Base-by-base conservation (phyloP, 1,140 invertebrate genomes). In the Thaumetopoea pityocampa region DNA sequence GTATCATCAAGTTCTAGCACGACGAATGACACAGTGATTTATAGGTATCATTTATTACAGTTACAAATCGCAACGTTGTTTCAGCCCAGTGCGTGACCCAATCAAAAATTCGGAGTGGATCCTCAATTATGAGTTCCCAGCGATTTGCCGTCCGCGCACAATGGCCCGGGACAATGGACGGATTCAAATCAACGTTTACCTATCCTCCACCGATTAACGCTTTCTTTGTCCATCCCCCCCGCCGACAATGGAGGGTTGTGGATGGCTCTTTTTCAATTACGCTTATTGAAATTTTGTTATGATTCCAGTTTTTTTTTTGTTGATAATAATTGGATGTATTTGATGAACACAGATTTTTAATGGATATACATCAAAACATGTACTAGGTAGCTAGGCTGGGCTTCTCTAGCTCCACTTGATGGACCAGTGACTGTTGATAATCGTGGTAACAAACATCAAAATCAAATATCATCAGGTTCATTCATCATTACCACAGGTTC, bases 161-260 rank as follows among this genome's bases (percentile, higher is more conserved):
- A 58, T 52, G 30, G 34, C 7, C 9, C 28, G 35, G 38, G 43
- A 69, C 62, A 69, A 69, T 55, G 42, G 37, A 11, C 17, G 48
- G 46, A 40, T 46, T 51, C 49, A 43, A 51, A 59, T 54, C 56
- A 57, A 54, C 51, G 51, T 40, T 30, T 57, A 61, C 51, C 57
- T 36, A 63, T 51, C 47, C 37, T 23, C 26, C 51, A 16, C 18
- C 65, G 62, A 69, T 69, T 69, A 69, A 59, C 47, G 50, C 52
- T 55, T 60, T 61, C 63, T 64, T 67, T 67, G 64, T 67, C 27
- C 36, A 16, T 41, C 12, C 26, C 4, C 23, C 32, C 27, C 26
- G n/a, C 10, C 41, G 15, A 51, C 59, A 62, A 58, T 52, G 43
- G 49, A 37, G 29, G 41, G 44, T 52, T 45, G 37, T 47, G 30